Conservation (phyloP, 2,113 vertebrate species). For the Otolemur garnettii region DNA sequence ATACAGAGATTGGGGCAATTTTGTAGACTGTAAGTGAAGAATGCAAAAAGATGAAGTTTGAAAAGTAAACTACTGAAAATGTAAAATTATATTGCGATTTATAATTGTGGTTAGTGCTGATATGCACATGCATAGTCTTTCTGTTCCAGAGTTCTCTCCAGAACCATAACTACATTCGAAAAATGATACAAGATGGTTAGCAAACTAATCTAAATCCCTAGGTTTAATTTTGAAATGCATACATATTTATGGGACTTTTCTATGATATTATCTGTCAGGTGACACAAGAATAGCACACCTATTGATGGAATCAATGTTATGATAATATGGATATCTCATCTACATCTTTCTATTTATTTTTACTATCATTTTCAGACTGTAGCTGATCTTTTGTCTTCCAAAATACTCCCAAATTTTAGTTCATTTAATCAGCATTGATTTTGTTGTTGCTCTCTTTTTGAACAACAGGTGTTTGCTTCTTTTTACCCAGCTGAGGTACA, state of each 20-base stretch:
- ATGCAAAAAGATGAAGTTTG: not conserved
- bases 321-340: not conserved
- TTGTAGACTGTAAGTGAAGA: not conserved
- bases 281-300: not conserved
- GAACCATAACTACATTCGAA: not conserved
- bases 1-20: not conserved
- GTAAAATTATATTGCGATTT: not conserved
- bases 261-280: not conserved
- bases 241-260: constrained; percentile 42
- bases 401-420: not conserved
- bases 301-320: constrained; percentile 2
- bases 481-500: constrained; percentile 23
- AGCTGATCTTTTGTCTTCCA: not conserved
- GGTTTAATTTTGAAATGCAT: not conserved
- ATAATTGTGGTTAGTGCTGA: not conserved
- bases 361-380: not conserved
- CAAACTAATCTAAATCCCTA: not conserved
- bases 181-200: not conserved
- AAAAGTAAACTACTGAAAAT: not conserved
- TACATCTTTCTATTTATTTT: constrained; percentile 43
- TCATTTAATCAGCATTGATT: constrained; percentile 16
- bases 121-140: not conserved
- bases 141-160: not conserved
- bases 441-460: constrained; percentile 43
- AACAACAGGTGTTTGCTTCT: constrained; percentile 2